Evolutionary conservation across 2,113 vertebrate species (phyloP).

Genomic region (Mustela lutreola): DNA sequence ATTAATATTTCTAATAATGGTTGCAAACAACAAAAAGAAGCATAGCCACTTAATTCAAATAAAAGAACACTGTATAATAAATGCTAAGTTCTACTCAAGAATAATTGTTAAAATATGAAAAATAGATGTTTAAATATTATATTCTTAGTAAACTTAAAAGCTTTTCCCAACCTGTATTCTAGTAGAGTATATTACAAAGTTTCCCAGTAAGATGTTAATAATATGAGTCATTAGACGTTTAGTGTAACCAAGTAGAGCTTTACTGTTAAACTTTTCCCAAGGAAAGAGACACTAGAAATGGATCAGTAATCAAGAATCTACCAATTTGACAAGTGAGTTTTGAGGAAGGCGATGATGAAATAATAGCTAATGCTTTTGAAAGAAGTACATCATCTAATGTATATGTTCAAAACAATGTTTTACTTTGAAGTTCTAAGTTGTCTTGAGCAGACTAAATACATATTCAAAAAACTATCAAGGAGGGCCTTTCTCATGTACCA

Average conservation of each 20-base stretch:
- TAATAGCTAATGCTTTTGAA: conserved; percentile 22
- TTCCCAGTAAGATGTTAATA: neutral
- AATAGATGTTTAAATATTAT: neutral
- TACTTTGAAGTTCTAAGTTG: neutral
- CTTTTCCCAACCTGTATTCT: too few relatives aligned
- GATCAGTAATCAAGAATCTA: neutral
- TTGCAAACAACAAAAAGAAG: neutral
- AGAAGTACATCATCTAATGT: neutral
- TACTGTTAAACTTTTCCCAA: neutral
- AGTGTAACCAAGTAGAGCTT: neutral
- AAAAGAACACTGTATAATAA: conserved; percentile 33
- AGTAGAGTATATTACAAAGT: too few relatives aligned
- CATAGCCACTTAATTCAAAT: conserved; percentile 53
- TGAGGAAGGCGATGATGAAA: neutral
- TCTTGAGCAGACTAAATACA: neutral
- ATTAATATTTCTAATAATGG: conserved; percentile 52
- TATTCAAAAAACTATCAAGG: neutral
- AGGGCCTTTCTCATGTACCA: neutral
- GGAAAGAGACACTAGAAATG: neutral
- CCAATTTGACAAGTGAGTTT: neutral
- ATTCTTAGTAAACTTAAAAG: neutral
- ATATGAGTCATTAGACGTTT: neutral
- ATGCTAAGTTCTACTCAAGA: conserved; percentile 48
- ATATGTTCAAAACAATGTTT: neutral
- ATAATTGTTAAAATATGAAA: conserved; percentile 33